Base-by-base conservation (phyloP, 2,113 vertebrate species). In the Mastomys coucha region DNA sequence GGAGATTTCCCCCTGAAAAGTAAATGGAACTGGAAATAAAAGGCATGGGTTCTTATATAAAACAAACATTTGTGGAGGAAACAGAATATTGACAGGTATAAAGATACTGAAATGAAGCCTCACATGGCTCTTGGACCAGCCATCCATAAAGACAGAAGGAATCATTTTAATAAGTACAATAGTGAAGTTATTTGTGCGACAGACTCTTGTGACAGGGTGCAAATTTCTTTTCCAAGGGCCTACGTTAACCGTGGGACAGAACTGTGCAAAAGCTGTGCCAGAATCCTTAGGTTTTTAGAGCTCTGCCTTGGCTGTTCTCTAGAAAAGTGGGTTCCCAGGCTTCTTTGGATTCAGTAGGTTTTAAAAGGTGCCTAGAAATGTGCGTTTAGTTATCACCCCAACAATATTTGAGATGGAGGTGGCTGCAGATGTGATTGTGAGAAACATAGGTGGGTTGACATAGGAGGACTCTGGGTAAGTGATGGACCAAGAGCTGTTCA, bases 21-120 rank as follows among this genome's bases (percentile, higher is more conserved):
- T 69, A 95, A 93, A 93, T 58, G 28, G 96, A 95, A 93, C 91
- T 36, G 76, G 0, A 4, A 97, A 76, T 72, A 58, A 94, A 95
- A 73, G 51, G 19, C 31, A 19, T 89, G 78, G 19, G 36, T 94
- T 72, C 72, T 88, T 92, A 13, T 70, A 75, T 39, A 93, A 85
- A 90, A 33, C n/a, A 77, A 22, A 93, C 42, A 36, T 76, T 42
- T 76, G 75, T 70, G 58, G 42, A 78, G 10, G 73, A 45, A 89
- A 91, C 14, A 85, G 81, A 87, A 63, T 89, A n/a, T 91, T 91
- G 56, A 67, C 96, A n/a, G 78, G 70, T 33, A 51, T 67, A 89
- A 78, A 87, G 22, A 92, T 49, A 33, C 45, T 78, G 80, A 91
- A 78, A 58, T 49, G 53, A 84, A 77, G 22, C 4, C 56, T 93